Base-by-base conservation (phyloP, 2,113 vertebrate genomes). In the Carassius gibelio region DNA sequence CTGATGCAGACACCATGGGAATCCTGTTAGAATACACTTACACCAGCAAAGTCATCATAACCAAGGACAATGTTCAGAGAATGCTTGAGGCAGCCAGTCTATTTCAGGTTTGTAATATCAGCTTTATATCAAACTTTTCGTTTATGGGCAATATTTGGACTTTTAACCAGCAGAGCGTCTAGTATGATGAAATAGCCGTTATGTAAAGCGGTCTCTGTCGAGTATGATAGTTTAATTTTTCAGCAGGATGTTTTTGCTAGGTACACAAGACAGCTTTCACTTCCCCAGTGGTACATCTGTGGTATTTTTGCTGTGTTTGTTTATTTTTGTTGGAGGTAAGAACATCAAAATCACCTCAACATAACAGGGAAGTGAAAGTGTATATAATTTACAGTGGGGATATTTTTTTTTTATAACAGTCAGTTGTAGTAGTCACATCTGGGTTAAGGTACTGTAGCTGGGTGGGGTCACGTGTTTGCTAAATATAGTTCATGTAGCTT, bases 1-100 rank as follows among this genome's bases (percentile, higher is more conserved):
- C 98, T 5, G 97, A 98, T 59, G 95, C 97, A 0, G 95, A 95
- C 87, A 97, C 96, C 21, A 99, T 99, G 98, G 89, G 92, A 48
- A 95, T 92, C 11, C 96, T 99, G 8, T 90, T 99, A 92, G 96
- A 97, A 90, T 99, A 99, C 81, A 98, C 98, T 0, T 99, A 99
- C 82, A 99, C 97, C 88, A 97, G 98, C 93, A 96, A 93, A 91
- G 95, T 96, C 17, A 91, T 96, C 57, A 96, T 99, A 90, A 98
- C 97, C 83, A 96, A 96, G 87, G 92, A 96, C 59, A 99, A 99
- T 0, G 97, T 99, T 23, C 97, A 99, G 93, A 95, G 94, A 80
- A 93, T 96, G 61, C 94, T 99, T 23, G 98, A 99, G 90, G 98
- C 98, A 0, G 97, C 97, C 87, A 96, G 96, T 88, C 97, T 98